Evolutionary conservation across 2,797 vertebrate species (phyloP).

Genomic region (Eutrigla gurnardus): DNA sequence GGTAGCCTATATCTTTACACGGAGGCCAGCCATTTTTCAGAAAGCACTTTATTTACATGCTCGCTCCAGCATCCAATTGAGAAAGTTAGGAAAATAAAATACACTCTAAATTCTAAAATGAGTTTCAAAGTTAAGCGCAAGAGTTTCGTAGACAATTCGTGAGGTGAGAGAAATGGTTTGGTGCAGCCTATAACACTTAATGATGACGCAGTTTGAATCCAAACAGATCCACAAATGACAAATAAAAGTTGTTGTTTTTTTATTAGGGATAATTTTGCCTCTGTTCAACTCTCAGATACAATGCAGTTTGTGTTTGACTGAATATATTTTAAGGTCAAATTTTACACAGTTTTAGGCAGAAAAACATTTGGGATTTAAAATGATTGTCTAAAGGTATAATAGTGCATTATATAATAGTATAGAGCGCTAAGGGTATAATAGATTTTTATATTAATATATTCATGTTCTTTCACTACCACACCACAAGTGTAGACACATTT

Average conservation of each 20-base stretch:
- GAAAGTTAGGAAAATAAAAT: background rate
- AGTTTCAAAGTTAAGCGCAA: background rate
- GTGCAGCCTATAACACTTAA: background rate
- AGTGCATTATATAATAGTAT: no score
- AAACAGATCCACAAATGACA: background rate
- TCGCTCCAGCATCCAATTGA: background rate
- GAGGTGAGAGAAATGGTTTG: constrained; percentile 5
- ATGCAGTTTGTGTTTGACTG: background rate
- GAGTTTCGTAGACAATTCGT: background rate
- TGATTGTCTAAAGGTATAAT: background rate
- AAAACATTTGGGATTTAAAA: background rate
- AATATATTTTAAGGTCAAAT: background rate
- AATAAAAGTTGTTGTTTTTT: no score
- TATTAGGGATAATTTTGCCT: no score
- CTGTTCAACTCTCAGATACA: background rate
- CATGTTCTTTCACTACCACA: background rate
- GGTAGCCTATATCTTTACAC: no score
- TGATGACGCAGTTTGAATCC: background rate
- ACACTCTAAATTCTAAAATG: background rate
- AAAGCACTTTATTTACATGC: background rate
- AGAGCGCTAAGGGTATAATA: background rate
- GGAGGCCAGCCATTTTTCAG: background rate
- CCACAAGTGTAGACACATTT: background rate
- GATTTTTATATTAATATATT: background rate
- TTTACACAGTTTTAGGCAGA: background rate